Evolutionary conservation across 2,888 invertebrate species (phyloP).

Genomic region (Caenorhabditis panamensis): DNA sequence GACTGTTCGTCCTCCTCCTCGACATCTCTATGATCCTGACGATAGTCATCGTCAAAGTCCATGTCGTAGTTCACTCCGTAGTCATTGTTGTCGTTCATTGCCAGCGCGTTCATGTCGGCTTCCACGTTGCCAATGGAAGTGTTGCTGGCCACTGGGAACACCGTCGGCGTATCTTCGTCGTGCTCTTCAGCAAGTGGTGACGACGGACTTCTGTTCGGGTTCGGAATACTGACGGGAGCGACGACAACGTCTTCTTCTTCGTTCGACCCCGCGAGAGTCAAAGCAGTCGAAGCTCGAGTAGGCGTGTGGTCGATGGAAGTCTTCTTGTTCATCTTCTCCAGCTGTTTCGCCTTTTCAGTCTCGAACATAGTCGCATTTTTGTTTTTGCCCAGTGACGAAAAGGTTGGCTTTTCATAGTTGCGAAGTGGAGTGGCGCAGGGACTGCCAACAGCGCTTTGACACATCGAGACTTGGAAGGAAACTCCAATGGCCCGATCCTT

Average conservation of each 20-base stretch:
- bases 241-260: neutral
- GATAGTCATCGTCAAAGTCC: slow-evolving; percentile 2
- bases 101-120: slow-evolving; percentile 1
- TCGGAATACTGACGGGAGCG: neutral
- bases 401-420: slow-evolving; percentile 16
- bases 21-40: slow-evolving; percentile 1
- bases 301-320: too few relatives aligned
- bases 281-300: too few relatives aligned
- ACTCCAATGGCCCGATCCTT: neutral
- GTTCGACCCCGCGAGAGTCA: neutral
- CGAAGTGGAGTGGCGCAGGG: neutral
- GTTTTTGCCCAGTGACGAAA: slow-evolving; percentile 17
- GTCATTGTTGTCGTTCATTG: slow-evolving; percentile 1
- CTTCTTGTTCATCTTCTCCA: neutral
- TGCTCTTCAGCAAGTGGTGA: neutral
- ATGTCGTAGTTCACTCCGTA: neutral
- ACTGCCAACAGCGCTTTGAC: neutral
- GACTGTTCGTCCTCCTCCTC: neutral
- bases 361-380: neutral
- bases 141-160: neutral
- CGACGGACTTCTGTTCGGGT: neutral
- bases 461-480: neutral
- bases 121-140: slow-evolving; percentile 6
- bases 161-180: slow-evolving; percentile 5
- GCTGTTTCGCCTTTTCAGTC: neutral